Conservation (phyloP, 2,113 vertebrate genomes). For the Lamprotornis superbus region DNA sequence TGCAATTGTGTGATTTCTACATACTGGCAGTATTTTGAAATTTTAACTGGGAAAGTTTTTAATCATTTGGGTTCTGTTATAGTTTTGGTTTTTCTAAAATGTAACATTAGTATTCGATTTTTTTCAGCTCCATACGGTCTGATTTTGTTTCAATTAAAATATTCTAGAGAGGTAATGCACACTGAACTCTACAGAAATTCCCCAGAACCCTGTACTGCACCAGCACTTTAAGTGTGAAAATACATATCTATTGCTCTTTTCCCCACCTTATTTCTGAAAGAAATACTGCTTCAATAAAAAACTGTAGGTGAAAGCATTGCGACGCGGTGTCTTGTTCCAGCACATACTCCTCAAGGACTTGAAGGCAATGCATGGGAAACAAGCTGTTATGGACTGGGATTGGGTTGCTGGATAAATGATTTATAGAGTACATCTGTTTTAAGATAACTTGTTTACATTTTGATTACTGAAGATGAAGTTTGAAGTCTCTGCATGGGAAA, state of each 20-base stretch:
- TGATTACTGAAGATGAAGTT: background rate
- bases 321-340: background rate
- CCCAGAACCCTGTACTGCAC: background rate
- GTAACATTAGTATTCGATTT: background rate
- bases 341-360: background rate
- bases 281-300: background rate
- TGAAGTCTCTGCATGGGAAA: background rate
- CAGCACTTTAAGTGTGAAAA: background rate
- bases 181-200: background rate
- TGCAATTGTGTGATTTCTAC: background rate
- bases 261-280: background rate
- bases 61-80: background rate
- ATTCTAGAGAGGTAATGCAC: background rate
- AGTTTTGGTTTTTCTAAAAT: background rate
- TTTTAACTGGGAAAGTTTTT: background rate
- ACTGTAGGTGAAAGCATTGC: background rate
- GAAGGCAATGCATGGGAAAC: background rate
- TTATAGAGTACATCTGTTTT: background rate
- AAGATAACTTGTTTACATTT: background rate
- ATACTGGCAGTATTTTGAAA: background rate
- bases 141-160: background rate
- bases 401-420: background rate
- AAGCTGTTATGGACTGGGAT: background rate
- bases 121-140: background rate
- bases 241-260: background rate